Percentiles rank a stretch among this genome's conserved stretches.
phyloP scores from a whole-genome alignment of 2,113 vertebrate genomes.

The Pterocles orientalis region DNA sequence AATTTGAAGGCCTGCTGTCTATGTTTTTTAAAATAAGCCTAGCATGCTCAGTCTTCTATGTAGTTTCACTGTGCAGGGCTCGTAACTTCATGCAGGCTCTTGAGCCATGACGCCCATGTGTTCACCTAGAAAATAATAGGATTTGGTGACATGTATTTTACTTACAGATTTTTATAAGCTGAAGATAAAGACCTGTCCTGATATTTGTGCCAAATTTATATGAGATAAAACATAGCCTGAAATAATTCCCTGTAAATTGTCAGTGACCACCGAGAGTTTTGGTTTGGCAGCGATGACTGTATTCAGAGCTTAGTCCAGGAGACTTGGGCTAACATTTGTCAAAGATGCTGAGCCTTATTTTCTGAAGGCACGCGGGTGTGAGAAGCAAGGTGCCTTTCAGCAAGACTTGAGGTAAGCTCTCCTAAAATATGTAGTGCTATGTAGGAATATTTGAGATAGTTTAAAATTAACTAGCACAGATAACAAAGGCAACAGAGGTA shows the following conservation, averaged over 20 bases:
- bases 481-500: background rate
- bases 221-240: background rate
- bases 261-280: background rate
- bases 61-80: background rate
- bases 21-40: background rate
- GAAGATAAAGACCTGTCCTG: background rate
- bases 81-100: background rate
- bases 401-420: background rate
- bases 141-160: background rate
- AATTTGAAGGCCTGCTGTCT: background rate
- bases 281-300: background rate
- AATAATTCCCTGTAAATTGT: background rate
- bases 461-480: background rate
- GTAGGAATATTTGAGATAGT: background rate
- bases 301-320: background rate
- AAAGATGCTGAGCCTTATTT: background rate
- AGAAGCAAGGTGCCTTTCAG: slow-evolving; percentile 31
- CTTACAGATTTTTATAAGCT: background rate
- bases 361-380: background rate
- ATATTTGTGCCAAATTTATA: background rate
- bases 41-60: background rate
- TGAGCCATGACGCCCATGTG: background rate
- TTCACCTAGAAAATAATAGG: background rate
- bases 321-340: background rate
- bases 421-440: background rate